Evolutionary conservation across 2,888 invertebrate species (phyloP), one percentile per base, ranked within the genome.

Genomic region (Linnaemya vulpina): DNA sequence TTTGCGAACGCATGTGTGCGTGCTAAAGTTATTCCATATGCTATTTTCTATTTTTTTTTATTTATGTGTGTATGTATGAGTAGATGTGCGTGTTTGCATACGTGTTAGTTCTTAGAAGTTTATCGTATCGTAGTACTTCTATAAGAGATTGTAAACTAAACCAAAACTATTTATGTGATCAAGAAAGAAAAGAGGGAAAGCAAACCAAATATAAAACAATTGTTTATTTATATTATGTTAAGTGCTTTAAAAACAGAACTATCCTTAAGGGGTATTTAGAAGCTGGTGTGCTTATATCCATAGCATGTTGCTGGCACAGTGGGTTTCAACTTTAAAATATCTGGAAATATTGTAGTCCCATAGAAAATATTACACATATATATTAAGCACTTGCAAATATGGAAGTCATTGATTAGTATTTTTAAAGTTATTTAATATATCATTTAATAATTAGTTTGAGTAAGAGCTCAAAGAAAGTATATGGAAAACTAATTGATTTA

Each of bases 131-230:
- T 53, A 17, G 60, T 46, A 25, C 22, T 49, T 30, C 5, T 30
- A 53, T 65, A 76, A 76, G 49, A 58, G 62, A 80, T 68, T 60
- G 67, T 71, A 74, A 78, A 78, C 62, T 43, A 17, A 35, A 60
- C 17, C 71, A 46, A 75, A 81, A 77, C 63, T 81, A 82, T 82
- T 78, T 85, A 82, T 78, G 67, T 85, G 81, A 81, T 81, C 60
- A 78, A 73, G 17, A 25, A 30, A 76, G 25, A 35, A 43, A 43
- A 49, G 38, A 62, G 53, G 15, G 30, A 30, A 58, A 58, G 11
- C 20, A 60, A 60, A 53, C 11, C 38, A 63, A 10, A 17, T 11
- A 30, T 1, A 55, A 49, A 67, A 68, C 67, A 77, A 68, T n/a
- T 58, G 68, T 35, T 76, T 76, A 77, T 74, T 81, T 84, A 65